These are phyloP conservation scores for Melopsittacus undulatus DNA, from an alignment of 2,797 vertebrate genomes.

Conservation along the genomic window DNA sequence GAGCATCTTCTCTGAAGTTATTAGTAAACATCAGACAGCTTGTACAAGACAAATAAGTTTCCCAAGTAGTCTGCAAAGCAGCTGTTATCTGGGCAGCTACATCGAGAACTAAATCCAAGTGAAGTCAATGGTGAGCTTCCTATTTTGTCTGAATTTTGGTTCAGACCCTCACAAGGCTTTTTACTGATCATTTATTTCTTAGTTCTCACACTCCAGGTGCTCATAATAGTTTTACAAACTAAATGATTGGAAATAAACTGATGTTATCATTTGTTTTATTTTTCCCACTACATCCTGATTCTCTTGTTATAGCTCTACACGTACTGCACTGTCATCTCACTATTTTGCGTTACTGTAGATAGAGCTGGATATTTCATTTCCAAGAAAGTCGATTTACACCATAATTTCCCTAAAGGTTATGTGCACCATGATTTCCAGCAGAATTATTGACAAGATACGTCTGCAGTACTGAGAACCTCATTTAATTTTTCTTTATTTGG, in stretches of 20 bases:
- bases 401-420: neutral
- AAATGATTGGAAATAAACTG: neutral
- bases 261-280: neutral
- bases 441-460: neutral
- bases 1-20: neutral
- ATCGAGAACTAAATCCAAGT: neutral
- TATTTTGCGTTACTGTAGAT: neutral
- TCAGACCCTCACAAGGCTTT: neutral
- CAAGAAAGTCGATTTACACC: neutral
- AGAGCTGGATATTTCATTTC: neutral
- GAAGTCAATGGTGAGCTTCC: neutral
- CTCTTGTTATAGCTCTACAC: neutral
- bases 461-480: accelerated
- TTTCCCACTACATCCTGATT: neutral
- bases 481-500: neutral
- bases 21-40: neutral
- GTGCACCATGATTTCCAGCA: neutral
- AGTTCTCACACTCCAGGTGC: neutral
- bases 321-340: neutral
- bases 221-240: neutral
- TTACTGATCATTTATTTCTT: neutral
- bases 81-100: neutral
- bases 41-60: neutral
- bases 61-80: neutral
- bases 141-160: neutral